A percentile compares a stretch with the other conserved stretches of the same genome.
These are phyloP conservation scores for Diachasma alloeum DNA, from an alignment of 1,140 invertebrate genomes.

Conservation along the genomic window DNA sequence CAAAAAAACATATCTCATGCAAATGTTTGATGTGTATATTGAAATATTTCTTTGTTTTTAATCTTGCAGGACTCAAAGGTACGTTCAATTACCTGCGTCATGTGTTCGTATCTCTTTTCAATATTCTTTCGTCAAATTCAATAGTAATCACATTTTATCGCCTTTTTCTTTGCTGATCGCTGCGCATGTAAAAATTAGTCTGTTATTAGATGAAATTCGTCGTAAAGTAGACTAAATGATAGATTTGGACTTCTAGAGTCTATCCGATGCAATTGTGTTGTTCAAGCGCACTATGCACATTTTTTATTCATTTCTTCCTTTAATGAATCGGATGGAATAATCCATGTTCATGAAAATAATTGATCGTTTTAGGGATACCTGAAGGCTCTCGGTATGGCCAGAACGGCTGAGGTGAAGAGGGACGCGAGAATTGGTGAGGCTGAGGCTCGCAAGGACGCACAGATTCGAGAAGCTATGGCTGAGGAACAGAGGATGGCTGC, in stretches of 20 bases:
- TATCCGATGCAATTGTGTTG: not conserved
- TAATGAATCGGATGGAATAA: not conserved
- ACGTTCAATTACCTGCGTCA: slow-evolving; percentile 55
- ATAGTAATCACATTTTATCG: slow-evolving; percentile 23
- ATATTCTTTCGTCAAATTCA: slow-evolving; percentile 46
- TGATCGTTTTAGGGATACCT: slow-evolving; percentile 83
- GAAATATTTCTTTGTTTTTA: slow-evolving; percentile 62
- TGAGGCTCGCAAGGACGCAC: slow-evolving; percentile 86
- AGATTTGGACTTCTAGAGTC: not conserved
- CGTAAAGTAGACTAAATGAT: not conserved
- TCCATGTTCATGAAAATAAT: not conserved
- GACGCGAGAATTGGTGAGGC: slow-evolving; percentile 97
- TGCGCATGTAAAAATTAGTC: slow-evolving; percentile 25
- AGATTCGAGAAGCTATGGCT: slow-evolving; percentile 93
- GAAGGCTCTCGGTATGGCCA: slow-evolving; percentile 93
- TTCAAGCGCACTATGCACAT: not conserved
- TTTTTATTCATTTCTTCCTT: not conserved
- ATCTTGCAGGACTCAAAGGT: slow-evolving; percentile 72
- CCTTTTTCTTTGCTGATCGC: not conserved
- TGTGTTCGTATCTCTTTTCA: slow-evolving; percentile 48
- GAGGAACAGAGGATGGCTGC: slow-evolving; percentile 96
- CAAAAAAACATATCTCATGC: not conserved
- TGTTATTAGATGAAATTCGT: not conserved
- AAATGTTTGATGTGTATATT: slow-evolving; percentile 22
- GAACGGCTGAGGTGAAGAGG: slow-evolving; percentile 95